A percentile compares a stretch with the other conserved stretches of the same genome.
These are phyloP conservation scores for Manis crassicaudata DNA, from an alignment of 2,797 vertebrate genomes.

Conservation along the genomic window DNA sequence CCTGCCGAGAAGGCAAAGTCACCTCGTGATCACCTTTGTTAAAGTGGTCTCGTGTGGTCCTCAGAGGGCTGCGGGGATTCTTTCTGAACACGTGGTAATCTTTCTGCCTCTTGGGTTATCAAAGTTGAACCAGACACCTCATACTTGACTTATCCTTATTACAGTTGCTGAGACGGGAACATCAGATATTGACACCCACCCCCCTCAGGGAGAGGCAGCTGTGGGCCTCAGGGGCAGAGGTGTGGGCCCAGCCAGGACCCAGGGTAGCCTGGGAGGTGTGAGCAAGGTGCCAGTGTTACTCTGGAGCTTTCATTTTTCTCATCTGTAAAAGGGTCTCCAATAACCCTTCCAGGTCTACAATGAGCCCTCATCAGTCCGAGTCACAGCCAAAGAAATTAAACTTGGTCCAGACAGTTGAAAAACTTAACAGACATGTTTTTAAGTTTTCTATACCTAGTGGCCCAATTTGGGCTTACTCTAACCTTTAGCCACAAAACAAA, in stretches of 20 bases:
- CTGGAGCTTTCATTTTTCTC: not conserved
- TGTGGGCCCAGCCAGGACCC: not conserved
- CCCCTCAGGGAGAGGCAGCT: not conserved
- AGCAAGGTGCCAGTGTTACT: not conserved
- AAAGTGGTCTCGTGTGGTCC: not conserved
- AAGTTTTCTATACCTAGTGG: not conserved
- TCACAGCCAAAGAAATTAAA: not conserved
- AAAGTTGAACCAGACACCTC: not conserved
- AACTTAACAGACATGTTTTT: not conserved
- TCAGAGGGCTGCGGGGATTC: not conserved
- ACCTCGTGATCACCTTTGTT: not conserved
- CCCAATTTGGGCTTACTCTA: constrained; percentile 1
- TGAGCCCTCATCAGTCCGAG: not conserved
- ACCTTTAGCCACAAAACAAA: constrained; percentile 64
- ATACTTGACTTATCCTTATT: not conserved
- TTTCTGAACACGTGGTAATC: not conserved
- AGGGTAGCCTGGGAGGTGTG: not conserved
- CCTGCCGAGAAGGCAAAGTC: not conserved
- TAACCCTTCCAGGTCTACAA: not conserved
- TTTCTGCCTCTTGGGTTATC: not conserved
- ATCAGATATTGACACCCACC: not conserved
- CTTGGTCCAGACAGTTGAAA: constrained; percentile 1
- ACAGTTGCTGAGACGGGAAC: not conserved
- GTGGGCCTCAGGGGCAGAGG: not conserved
- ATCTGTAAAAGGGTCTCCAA: not conserved